These are phyloP conservation scores for Cydia fagiglandana DNA, from an alignment of 1,140 invertebrate species.

Conservation along the genomic window DNA sequence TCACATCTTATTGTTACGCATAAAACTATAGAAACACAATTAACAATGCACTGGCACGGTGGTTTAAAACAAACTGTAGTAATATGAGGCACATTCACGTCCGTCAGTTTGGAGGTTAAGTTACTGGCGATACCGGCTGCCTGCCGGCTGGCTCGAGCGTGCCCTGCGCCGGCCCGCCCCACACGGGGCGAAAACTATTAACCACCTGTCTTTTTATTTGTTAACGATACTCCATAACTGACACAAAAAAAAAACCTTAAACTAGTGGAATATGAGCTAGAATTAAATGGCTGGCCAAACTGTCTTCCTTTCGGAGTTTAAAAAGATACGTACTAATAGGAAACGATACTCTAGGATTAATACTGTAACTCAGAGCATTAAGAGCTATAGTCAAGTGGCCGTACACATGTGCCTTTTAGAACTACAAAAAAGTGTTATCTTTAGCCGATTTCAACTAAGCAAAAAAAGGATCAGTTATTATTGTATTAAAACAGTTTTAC, in stretches of 20 bases:
- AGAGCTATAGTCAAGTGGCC: constrained; percentile 1
- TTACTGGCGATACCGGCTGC: constrained; percentile 73
- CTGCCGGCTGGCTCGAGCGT: constrained; percentile 49
- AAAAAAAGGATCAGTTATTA: constrained; percentile 1
- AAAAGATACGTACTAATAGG: not conserved
- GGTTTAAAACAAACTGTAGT: constrained; percentile 59
- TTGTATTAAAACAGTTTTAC: not conserved
- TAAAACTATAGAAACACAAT: constrained; percentile 22
- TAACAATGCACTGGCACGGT: constrained; percentile 27
- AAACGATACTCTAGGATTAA: not conserved
- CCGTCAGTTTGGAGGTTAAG: constrained; percentile 77
- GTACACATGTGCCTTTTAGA: not conserved
- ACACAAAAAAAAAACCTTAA: not conserved
- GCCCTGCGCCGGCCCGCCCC: constrained; percentile 53
- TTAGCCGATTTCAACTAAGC: not conserved
- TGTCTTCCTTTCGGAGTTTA: not conserved
- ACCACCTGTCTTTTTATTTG: constrained; percentile 26
- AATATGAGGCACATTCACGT: constrained; percentile 72
- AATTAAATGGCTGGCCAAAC: not conserved
- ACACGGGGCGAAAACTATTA: constrained; percentile 59
- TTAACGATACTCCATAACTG: not conserved
- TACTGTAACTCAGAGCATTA: not conserved
- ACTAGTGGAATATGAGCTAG: not conserved
- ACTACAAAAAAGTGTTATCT: constrained; percentile 9
- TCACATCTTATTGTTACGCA: constrained; percentile 2